Base-by-base conservation (phyloP, 2,113 vertebrate species). In the Dicerorhinus sumatrensis region DNA sequence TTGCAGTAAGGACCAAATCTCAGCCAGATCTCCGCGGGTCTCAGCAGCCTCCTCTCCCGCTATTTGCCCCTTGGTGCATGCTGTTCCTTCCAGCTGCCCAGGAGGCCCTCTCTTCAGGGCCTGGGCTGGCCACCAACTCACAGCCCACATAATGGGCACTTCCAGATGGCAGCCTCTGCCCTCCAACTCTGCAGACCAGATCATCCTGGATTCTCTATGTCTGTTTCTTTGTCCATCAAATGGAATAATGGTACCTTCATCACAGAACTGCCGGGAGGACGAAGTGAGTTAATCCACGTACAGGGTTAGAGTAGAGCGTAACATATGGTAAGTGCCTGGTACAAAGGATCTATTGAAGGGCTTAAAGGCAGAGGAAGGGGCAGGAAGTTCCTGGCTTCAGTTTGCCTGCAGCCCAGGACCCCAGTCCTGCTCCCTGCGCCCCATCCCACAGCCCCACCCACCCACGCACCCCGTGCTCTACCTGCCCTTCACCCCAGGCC, bases 201-300 rank as follows among this genome's bases (percentile, higher is more conserved):
- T 20, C 3, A 65, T 1, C 11, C 39, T n/a, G 62, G 36, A 46
- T 27, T 84, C 86, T 58, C 77, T 9, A 10, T 21, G 33, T 81
- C 60, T 80, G 42, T n/a, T 31, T 93, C 76, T 16, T 69, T 27
- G 36, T 67, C 94, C 39, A 29, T 39, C 51, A 85, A 39, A 12
- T 2, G 54, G 89, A 25, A 39, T 7, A 18, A 21, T 0, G 13
- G 58, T 29, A 39, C 58, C 31, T 21, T n/a, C 5, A 5, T 56
- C 73, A 33, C 1, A 39, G 73, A 54, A 11, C 11, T 9, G 13
- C 29, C 6, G 23, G 76, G 16, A 93, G 67, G 81, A 31, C 18
- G 27, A 77, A 73, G n/a, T 9, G 42, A 33, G 25, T 21, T 56
- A 69, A 69, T 25, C 6, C 29, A 11, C 0, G 14, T 0, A 39